Percentiles rank a stretch among this genome's conserved stretches.
Conservation (phyloP, 2,797 vertebrate genomes). For the Lepus townsendii region DNA sequence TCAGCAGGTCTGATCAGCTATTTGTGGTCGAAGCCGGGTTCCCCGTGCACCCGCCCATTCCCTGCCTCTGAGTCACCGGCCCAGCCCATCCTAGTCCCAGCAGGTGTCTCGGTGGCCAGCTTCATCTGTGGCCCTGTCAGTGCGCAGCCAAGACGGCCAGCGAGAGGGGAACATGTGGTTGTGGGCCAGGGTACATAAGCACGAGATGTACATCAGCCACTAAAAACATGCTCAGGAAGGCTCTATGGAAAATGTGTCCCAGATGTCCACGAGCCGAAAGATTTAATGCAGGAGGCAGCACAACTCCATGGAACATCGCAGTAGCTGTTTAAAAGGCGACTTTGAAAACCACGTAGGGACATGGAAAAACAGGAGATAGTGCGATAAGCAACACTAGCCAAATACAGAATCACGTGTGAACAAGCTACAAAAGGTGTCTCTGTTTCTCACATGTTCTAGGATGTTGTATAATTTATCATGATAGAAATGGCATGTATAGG, state of each 20-base stretch:
- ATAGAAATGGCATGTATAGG: not conserved
- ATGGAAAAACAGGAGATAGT: slow-evolving; percentile 19
- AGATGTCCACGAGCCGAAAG: slow-evolving; percentile 26
- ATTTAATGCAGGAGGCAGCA: not conserved
- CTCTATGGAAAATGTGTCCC: slow-evolving; percentile 41
- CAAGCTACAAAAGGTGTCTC: not conserved
- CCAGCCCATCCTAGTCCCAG: not conserved
- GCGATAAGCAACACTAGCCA: slow-evolving; percentile 27
- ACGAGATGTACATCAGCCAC: not conserved
- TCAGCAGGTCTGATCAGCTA: not conserved
- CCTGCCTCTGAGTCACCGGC: not conserved
- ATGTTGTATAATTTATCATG: not conserved
- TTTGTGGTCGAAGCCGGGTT: not conserved
- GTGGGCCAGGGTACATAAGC: slow-evolving; percentile 25
- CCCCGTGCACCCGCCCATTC: fast-evolving
- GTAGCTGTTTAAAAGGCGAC: not conserved
- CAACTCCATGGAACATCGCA: slow-evolving; percentile 57
- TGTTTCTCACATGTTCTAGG: not conserved
- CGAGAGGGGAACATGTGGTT: not conserved
- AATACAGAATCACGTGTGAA: not conserved
- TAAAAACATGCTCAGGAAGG: slow-evolving; percentile 58
- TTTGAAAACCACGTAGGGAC: not conserved
- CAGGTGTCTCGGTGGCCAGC: not conserved
- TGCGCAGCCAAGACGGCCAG: not conserved
- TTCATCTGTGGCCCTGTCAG: not conserved